A percentile compares a stretch with the other conserved stretches of the same genome.
These are phyloP conservation scores for Pica pica DNA, from an alignment of 2,113 vertebrate species.

Conservation along the genomic window DNA sequence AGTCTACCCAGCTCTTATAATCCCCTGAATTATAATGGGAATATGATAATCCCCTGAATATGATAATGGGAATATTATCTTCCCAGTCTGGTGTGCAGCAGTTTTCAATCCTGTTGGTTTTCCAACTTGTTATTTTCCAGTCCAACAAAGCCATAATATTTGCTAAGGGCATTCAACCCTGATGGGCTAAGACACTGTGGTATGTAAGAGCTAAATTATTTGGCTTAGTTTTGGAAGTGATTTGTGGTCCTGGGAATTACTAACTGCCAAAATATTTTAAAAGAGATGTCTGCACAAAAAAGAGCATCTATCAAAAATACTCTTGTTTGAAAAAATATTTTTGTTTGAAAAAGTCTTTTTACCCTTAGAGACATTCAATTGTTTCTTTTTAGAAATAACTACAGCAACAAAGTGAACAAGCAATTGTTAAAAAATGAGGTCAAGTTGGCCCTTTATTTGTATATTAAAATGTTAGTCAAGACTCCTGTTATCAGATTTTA, in stretches of 20 bases:
- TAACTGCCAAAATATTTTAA: not conserved
- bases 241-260: not conserved
- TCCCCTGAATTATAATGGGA: too few species aligned
- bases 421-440: not conserved
- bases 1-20: not conserved
- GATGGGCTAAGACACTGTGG: not conserved
- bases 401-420: not conserved
- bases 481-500: not conserved
- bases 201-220: not conserved
- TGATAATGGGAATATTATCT: not conserved
- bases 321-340: not conserved
- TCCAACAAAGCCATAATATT: not conserved
- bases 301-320: not conserved
- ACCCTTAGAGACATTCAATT: not conserved
- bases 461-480: not conserved
- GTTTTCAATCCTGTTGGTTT: not conserved
- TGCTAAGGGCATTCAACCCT: constrained; percentile 1
- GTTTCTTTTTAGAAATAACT: not conserved
- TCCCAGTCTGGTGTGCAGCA: not conserved
- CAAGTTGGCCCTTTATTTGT: not conserved
- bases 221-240: not conserved
- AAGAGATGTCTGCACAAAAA: not conserved
- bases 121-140: not conserved
- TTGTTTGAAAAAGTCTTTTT: not conserved
- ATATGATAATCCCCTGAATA: not conserved